phyloP scores from a whole-genome alignment of 2,113 vertebrate genomes.

The Epinephelus cyanopodus region DNA sequence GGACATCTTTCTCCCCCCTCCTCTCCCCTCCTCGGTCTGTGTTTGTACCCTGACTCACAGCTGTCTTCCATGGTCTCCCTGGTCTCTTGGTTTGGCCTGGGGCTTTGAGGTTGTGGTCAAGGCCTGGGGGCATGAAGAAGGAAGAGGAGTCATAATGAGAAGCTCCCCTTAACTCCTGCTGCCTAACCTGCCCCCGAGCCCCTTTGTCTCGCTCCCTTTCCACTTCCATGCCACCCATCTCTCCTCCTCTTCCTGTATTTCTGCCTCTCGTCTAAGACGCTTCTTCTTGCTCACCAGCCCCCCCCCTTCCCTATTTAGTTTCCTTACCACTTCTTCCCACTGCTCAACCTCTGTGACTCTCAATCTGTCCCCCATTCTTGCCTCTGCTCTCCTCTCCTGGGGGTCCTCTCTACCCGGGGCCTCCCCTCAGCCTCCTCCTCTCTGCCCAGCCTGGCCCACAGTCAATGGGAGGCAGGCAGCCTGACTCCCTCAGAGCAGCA shows the following conservation, averaged over 20 bases:
- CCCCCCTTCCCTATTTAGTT: slow-evolving; percentile 1
- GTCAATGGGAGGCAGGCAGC: slow-evolving; percentile 80
- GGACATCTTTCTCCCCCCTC: slow-evolving; percentile 18
- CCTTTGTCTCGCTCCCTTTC: slow-evolving; percentile 42
- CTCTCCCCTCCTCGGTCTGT: background rate
- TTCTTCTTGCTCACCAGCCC: background rate
- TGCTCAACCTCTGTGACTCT: slow-evolving; percentile 13
- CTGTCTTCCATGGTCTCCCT: slow-evolving; percentile 50
- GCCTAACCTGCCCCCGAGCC: slow-evolving; percentile 59
- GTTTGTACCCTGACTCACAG: slow-evolving; percentile 66
- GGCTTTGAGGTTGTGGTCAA: slow-evolving; percentile 74
- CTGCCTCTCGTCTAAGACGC: slow-evolving; percentile 7
- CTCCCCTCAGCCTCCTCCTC: slow-evolving; percentile 63
- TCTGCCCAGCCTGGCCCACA: slow-evolving; percentile 70
- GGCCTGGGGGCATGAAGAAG: slow-evolving; percentile 64
- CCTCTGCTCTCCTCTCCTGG: slow-evolving; percentile 52
- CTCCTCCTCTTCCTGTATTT: slow-evolving; percentile 6
- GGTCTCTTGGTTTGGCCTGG: slow-evolving; percentile 67
- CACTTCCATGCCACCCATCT: slow-evolving; percentile 39
- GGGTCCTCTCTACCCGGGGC: slow-evolving; percentile 62
- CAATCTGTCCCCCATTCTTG: slow-evolving; percentile 42
- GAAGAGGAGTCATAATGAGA: slow-evolving; percentile 72
- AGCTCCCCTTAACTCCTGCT: slow-evolving; percentile 57
- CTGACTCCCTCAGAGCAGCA: slow-evolving; percentile 77
- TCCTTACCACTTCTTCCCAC: background rate